Evolutionary conservation across 2,888 invertebrate species (phyloP), one percentile per base, ranked within the genome.

Genomic region (Metalampra italica): DNA sequence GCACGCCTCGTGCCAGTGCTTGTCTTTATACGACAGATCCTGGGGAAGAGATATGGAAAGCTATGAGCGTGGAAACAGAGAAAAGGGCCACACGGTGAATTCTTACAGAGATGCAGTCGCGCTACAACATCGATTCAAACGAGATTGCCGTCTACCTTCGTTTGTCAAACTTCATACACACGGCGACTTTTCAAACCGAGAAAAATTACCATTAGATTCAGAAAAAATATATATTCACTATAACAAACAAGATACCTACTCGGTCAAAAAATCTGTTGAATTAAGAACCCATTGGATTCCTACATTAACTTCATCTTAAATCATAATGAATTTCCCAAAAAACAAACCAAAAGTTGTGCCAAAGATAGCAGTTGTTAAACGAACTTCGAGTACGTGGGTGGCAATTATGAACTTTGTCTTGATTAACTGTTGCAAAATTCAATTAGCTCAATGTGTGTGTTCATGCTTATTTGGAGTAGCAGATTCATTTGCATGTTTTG

Each of bases 1-100:
- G 87, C 99, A 99, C 46, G 97, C 96, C 90, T 99, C 99, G 88
- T 99, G 99, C 99, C 99, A 99, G 90, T 99, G 99, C 92, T 98
- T 98, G 90, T 99, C 99, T 91, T 99, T 99, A 94, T 99, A 99
- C 64, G 99, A 99, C 90, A 99, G 93, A 91, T 99, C 99, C 99
- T 99, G 91, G 7, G 50, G 49, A 55, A 39, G 39, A 39, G 14
- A 34, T 5, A 11, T 34, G 39, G 15, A 39, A 9, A 14, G 39
- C 12, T 36, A 3, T 3, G 5, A 5, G 22, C 5, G 3, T 5
- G 22, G 2, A 22, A 5, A 22, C 22, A 22, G 5, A 22, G 22
- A 22, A 22, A 22, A 22, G 42, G 11, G n/a, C n/a, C n/a, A n/a
- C n/a, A n/a, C 8, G 11, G 14, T 11, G 7, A n/a, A 29, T 13